These are phyloP conservation scores for Anhinga rufa DNA, from an alignment of 2,113 vertebrate genomes.

Conservation along the genomic window DNA sequence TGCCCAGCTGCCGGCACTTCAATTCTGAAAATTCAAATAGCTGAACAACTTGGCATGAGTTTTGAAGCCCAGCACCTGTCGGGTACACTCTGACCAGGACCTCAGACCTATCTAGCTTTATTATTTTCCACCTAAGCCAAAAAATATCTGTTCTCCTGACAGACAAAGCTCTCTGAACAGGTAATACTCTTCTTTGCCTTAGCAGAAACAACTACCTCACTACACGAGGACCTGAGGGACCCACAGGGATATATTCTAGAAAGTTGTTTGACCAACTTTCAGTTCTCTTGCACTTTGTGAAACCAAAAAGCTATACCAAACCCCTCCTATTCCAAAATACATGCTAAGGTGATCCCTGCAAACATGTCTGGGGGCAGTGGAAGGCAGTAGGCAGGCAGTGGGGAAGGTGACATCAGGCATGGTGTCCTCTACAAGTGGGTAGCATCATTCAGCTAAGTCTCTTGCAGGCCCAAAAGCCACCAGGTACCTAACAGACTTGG, in stretches of 20 bases:
- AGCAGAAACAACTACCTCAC: slow-evolving; percentile 13
- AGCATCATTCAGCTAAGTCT: neutral
- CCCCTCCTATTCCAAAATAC: neutral
- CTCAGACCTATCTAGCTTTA: neutral
- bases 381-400: neutral
- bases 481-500: neutral
- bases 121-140: neutral
- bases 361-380: fast-evolving
- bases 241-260: neutral
- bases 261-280: neutral
- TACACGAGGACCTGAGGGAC: neutral
- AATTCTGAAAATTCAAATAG: neutral
- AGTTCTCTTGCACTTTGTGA: neutral
- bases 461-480: neutral
- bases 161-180: neutral
- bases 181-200: neutral
- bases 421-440: neutral
- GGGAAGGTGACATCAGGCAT: neutral
- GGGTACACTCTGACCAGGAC: neutral
- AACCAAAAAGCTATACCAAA: neutral
- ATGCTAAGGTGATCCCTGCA: neutral
- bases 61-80: neutral
- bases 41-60: neutral
- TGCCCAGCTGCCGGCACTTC: neutral
- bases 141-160: neutral